Base-by-base conservation (phyloP, 2,888 invertebrate species). In the Ischnura elegans region DNA sequence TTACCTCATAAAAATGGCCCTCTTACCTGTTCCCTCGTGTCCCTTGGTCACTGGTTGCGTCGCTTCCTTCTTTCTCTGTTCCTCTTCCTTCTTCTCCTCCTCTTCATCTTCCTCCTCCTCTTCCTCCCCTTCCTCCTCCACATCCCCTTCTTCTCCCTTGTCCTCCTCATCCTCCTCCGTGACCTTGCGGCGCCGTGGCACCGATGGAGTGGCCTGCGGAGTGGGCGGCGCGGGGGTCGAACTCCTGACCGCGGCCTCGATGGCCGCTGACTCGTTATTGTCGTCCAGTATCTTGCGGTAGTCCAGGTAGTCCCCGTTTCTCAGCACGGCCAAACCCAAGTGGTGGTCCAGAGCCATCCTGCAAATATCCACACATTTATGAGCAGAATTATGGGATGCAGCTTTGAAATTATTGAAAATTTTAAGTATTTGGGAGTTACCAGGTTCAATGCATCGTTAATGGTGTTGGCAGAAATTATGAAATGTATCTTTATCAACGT, bases 271-370 rank as follows among this genome's bases (percentile, higher is more conserved):
- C 36, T 93, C 93, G 42, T 94, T 86, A 42, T 94, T 87, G n/a
- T 90, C 93, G 42, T 85, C 93, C 10, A 94, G 42, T 21, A 94
- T 93, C 21, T 87, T 76, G 36, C 93, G 51, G 47, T 93, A 96
- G 95, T 97, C 96, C 51, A 97, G 95, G 1, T 97, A 97, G 94
- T 96, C 96, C 55, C 96, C 95, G 47, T 97, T 95, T 61, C 97
- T 95, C 36, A 97, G 95, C 47, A 97, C 96, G 47, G 96, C 96
- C 19, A 97, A 96, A 8, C 96, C 96, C 95, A 96, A 95, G 94
- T 96, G 96, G 94, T 96, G 95, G 95, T 97, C 97, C 95, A 97
- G 96, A 0, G 97, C 96, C 95, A 97, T 96, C 95, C 97, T 97
- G 95, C 86, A 95, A 95, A 87, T n/a, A n/a, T n/a, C n/a, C n/a